These are phyloP conservation scores for Nomada fabriciana DNA, from an alignment of 2,888 invertebrate genomes.

Conservation along the genomic window DNA sequence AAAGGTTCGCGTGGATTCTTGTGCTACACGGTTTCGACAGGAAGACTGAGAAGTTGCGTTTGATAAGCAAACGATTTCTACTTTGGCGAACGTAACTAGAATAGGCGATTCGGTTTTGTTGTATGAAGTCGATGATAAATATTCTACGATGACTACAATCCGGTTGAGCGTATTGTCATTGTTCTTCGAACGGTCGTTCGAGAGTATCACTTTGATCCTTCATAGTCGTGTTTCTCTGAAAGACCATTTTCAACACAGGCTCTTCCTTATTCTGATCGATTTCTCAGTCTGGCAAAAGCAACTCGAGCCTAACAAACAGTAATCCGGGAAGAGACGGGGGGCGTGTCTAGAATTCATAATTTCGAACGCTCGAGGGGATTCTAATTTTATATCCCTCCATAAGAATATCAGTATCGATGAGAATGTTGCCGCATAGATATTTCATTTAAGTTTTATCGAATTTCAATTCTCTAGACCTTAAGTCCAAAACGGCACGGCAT, in stretches of 20 bases:
- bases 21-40: neutral
- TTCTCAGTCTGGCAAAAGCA: slow-evolving; percentile 1
- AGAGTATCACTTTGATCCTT: neutral
- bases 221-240: neutral
- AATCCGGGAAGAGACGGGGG: neutral
- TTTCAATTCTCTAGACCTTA: no score
- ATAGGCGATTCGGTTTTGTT: neutral
- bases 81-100: neutral
- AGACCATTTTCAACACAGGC: neutral
- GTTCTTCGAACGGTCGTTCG: neutral
- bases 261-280: slow-evolving; percentile 20
- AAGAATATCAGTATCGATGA: no score
- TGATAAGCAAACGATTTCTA: neutral
- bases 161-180: neutral
- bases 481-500: no score
- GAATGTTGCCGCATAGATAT: no score
- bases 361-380: neutral
- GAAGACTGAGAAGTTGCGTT: slow-evolving; percentile 5
- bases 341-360: slow-evolving; percentile 9
- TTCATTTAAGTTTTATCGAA: no score
- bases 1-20: slow-evolving; percentile 1
- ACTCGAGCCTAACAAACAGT: slow-evolving; percentile 13
- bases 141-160: neutral
- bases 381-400: neutral
- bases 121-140: slow-evolving; percentile 10